phyloP scores from a whole-genome alignment of 2,888 invertebrate genomes.

The Augochlorella aurata region DNA sequence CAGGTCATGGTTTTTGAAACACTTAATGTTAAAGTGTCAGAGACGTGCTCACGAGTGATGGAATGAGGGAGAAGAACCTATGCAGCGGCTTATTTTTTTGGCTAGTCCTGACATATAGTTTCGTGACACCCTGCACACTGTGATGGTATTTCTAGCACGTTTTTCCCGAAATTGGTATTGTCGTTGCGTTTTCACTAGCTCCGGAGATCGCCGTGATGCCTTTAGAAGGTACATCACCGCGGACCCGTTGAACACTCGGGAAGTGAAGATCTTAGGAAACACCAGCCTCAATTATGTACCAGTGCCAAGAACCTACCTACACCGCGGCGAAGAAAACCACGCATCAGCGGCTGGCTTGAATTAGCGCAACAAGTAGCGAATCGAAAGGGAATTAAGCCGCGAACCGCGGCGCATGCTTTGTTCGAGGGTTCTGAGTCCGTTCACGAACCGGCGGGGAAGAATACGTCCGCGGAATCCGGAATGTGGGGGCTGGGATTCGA shows the following conservation, averaged over 20 bases:
- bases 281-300: neutral
- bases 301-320: neutral
- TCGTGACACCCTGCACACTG: too few relatives aligned
- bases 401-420: slow-evolving; percentile 28
- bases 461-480: slow-evolving; percentile 35
- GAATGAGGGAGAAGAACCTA: too few relatives aligned
- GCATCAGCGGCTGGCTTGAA: slow-evolving; percentile 23
- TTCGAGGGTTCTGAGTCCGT: slow-evolving; percentile 34
- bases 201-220: too few relatives aligned
- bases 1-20: too few relatives aligned
- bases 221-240: too few relatives aligned
- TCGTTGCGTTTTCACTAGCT: too few relatives aligned
- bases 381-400: slow-evolving; percentile 51
- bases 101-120: too few relatives aligned
- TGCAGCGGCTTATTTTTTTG: too few relatives aligned
- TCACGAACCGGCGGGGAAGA: slow-evolving; percentile 25
- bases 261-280: slow-evolving; percentile 16
- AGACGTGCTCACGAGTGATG: too few relatives aligned
- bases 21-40: too few relatives aligned
- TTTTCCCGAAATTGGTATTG: too few relatives aligned
- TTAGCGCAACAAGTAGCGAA: slow-evolving; percentile 50
- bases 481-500: slow-evolving; percentile 43
- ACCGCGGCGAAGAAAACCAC: slow-evolving; percentile 7
- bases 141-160: too few relatives aligned
- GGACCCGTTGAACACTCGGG: neutral